These are phyloP conservation scores for Anser brachyrhynchus DNA, from an alignment of 2,113 vertebrate species.

Conservation along the genomic window DNA sequence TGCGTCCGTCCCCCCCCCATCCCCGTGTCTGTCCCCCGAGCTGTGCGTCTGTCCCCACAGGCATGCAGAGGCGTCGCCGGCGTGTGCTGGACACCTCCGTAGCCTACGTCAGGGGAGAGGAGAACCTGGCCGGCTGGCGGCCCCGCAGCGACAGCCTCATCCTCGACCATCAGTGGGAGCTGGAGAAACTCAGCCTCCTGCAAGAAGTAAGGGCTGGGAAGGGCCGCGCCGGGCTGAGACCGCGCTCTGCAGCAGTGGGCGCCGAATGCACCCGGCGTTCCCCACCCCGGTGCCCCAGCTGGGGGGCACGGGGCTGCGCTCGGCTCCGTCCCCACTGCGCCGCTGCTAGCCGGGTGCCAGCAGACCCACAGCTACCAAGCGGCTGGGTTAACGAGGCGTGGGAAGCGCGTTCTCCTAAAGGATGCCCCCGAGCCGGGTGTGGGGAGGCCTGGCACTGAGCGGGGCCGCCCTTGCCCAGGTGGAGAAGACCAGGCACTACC, in stretches of 20 bases:
- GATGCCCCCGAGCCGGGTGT: no score
- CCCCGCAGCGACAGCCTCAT: constrained; percentile 98
- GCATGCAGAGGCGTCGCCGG: constrained; percentile 94
- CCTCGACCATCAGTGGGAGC: constrained; percentile 96
- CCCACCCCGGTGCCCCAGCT: neutral
- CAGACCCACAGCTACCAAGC: neutral
- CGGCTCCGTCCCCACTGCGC: neutral
- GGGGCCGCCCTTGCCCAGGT: constrained; percentile 76
- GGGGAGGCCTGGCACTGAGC: neutral
- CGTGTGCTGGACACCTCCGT: constrained; percentile 94
- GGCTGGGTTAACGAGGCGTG: neutral
- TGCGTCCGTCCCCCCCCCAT: fast-evolving
- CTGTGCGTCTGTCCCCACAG: constrained; percentile 50
- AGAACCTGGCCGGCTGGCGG: constrained; percentile 97
- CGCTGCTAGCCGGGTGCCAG: fast-evolving
- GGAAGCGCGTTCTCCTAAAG: neutral
- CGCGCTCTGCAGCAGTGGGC: neutral
- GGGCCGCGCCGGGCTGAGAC: fast-evolving
- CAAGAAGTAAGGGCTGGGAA: constrained; percentile 84
- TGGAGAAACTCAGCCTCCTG: constrained; percentile 96
- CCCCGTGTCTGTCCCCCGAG: neutral
- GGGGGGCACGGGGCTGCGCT: neutral
- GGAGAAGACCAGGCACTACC: constrained; percentile 95
- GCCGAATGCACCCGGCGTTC: neutral
- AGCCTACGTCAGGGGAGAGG: constrained; percentile 94